Percentiles rank a stretch among this genome's conserved stretches.
These are phyloP conservation scores for Threskiornis aethiopicus DNA, from an alignment of 2,797 vertebrate species.

Conservation along the genomic window DNA sequence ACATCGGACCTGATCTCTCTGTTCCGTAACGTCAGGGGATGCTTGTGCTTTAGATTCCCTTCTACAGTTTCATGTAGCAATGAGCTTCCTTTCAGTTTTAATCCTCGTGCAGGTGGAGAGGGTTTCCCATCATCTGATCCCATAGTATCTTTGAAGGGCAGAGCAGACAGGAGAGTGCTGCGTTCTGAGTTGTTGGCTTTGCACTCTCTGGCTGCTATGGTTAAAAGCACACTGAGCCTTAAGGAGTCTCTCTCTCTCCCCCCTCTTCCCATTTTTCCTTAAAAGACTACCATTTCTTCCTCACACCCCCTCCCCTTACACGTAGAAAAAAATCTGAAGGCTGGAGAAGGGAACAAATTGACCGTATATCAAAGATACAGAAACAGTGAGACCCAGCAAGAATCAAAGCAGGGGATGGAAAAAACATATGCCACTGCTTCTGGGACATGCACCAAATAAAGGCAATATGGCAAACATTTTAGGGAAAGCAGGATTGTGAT, in stretches of 20 bases:
- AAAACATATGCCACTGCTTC: neutral
- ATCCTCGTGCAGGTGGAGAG: rapidly evolving
- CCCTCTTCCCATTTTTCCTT: neutral
- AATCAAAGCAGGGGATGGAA: neutral
- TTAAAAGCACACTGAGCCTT: neutral
- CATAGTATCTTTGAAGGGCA: neutral
- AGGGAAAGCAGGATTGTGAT: neutral
- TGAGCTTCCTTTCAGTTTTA: neutral
- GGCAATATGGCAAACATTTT: neutral
- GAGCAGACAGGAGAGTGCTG: neutral
- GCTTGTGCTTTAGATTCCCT: neutral
- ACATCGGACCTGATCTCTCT: neutral
- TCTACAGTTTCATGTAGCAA: neutral
- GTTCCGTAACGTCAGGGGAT: neutral
- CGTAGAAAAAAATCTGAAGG: neutral
- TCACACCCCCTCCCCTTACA: neutral
- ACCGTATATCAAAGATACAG: neutral
- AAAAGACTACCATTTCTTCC: neutral
- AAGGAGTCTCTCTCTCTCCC: rapidly evolving
- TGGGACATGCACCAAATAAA: neutral
- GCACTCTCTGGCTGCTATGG: neutral
- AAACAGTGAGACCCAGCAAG: neutral
- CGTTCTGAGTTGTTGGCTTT: neutral
- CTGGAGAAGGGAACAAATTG: neutral
- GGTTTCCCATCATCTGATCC: neutral